These are phyloP conservation scores for Chrysaora quinquecirrha DNA, from an alignment of 30 jellyfish, hydroid and myxozoan genomes.

Conservation along the genomic window DNA sequence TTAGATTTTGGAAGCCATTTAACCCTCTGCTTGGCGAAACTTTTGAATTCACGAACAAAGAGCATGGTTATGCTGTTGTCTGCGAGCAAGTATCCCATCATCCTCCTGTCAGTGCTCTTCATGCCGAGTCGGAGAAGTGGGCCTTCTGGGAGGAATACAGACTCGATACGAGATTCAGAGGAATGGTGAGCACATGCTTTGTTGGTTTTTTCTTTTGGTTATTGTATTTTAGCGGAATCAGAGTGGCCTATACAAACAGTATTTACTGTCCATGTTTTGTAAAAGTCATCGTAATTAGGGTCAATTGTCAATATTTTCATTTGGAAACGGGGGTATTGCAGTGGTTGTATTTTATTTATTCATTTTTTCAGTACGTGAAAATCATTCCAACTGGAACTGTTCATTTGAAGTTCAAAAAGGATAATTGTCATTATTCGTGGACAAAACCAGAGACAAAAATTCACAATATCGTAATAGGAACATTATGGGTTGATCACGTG, in stretches of 20 bases:
- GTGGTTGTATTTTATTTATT: too few relatives aligned
- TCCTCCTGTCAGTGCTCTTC: constrained; percentile 96
- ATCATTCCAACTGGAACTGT: constrained; percentile 95
- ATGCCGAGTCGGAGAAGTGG: constrained; percentile 89
- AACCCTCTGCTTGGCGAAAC: constrained; percentile 96
- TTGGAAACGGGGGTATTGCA: too few relatives aligned
- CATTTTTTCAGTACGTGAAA: constrained; percentile 78
- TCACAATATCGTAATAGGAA: constrained; percentile 91
- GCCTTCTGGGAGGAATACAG: constrained; percentile 91
- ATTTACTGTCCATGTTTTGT: too few relatives aligned
- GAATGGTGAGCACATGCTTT: constrained; percentile 66
- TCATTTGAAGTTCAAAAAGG: constrained; percentile 79
- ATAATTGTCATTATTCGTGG: constrained; percentile 90
- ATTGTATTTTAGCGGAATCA: too few relatives aligned
- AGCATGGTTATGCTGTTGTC: constrained; percentile 76
- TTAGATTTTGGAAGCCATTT: constrained; percentile 91
- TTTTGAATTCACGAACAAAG: constrained; percentile 75
- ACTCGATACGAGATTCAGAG: constrained; percentile 88
- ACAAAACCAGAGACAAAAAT: constrained; percentile 83
- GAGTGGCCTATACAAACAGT: too few relatives aligned
- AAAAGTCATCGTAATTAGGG: too few relatives aligned
- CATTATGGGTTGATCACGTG: constrained; percentile 96
- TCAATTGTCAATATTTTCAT: too few relatives aligned
- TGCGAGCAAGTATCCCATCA: constrained; percentile 98
- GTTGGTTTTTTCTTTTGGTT: too few relatives aligned